Conservation (phyloP, 2,888 invertebrate species). For the Lithophane ornitopus region DNA sequence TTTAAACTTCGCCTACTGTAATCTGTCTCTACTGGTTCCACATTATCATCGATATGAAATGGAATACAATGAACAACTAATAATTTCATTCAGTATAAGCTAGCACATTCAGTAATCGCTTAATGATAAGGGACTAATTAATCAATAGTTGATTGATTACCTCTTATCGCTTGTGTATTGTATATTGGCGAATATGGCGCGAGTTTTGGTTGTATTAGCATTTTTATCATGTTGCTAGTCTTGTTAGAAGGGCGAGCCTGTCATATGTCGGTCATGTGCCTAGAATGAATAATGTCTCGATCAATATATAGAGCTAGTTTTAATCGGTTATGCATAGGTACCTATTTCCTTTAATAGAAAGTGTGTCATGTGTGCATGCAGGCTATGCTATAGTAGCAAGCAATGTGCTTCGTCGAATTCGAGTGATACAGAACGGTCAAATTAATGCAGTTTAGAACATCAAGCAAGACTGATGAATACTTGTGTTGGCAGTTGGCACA, state of each 20-base stretch:
- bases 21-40: constrained; percentile 14
- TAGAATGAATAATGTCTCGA: constrained; percentile 43
- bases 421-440: constrained; percentile 11
- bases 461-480: constrained; percentile 29
- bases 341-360: constrained; percentile 52
- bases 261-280: constrained; percentile 36
- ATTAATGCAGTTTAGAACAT: constrained; percentile 25
- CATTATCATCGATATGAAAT: constrained; percentile 49
- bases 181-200: constrained; percentile 16
- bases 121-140: constrained; percentile 74
- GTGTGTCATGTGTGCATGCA: constrained; percentile 29
- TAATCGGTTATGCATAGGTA: constrained; percentile 36
- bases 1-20: constrained; percentile 32
- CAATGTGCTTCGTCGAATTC: background rate
- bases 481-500: constrained; percentile 34
- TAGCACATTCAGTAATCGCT: constrained; percentile 45
- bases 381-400: background rate
- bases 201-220: constrained; percentile 35
- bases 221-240: constrained; percentile 38
- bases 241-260: constrained; percentile 24
- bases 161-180: constrained; percentile 58
- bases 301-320: constrained; percentile 45
- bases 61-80: constrained; percentile 48
- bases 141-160: constrained; percentile 75
- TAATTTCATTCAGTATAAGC: constrained; percentile 58